These are phyloP conservation scores for Ceuthmochares aereus DNA, from an alignment of 2,113 vertebrate genomes.

Conservation along the genomic window DNA sequence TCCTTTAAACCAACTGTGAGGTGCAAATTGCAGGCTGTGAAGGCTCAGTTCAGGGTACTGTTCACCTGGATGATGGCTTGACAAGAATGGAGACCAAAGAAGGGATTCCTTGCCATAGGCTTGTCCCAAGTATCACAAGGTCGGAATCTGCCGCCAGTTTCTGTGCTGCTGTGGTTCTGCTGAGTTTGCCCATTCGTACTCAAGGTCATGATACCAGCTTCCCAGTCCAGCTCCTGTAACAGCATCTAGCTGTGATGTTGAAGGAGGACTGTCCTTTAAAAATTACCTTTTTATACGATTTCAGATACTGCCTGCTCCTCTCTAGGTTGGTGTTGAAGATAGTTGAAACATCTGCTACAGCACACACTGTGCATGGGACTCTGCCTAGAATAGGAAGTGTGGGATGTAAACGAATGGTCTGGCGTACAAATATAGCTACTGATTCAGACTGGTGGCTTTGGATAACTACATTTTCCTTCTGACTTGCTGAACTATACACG, in stretches of 20 bases:
- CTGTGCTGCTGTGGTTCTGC: conserved; percentile 16
- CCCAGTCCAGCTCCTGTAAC: not conserved
- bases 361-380: not conserved
- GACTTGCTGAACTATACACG: not conserved
- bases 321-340: not conserved
- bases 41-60: conserved; percentile 31
- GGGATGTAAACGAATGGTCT: not conserved
- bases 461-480: not conserved
- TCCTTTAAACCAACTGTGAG: accelerated
- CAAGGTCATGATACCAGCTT: not conserved
- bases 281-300: not conserved
- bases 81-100: not conserved
- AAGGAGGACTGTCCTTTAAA: conserved; percentile 4
- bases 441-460: not conserved
- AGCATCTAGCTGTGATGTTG: not conserved
- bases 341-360: not conserved
- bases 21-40: not conserved
- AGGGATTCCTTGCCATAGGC: not conserved
- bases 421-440: not conserved
- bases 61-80: not conserved
- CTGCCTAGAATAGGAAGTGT: not conserved
- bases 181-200: not conserved
- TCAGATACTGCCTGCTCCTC: not conserved
- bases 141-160: conserved; percentile 7
- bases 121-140: not conserved